A percentile compares a stretch with the other conserved stretches of the same genome.
phyloP scores from a whole-genome alignment of 2,113 vertebrate genomes.

The Emydocephalus ijimae region DNA sequence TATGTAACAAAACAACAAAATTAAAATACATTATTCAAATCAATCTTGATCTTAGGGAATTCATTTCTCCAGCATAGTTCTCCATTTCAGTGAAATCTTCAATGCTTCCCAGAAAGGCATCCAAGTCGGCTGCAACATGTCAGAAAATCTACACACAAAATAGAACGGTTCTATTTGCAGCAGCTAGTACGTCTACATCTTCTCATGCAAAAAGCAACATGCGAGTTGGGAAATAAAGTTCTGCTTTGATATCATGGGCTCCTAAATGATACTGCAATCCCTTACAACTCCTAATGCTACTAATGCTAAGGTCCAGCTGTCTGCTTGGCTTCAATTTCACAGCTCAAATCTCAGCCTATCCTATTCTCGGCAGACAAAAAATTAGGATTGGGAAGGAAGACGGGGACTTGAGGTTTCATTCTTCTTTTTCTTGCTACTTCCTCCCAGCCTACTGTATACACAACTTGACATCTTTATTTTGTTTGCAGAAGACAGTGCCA shows the following conservation, averaged over 20 bases:
- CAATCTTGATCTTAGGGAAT: constrained; percentile 10
- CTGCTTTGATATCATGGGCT: not conserved
- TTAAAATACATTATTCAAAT: not conserved
- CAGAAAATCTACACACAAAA: constrained; percentile 49
- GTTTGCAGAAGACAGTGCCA: not conserved
- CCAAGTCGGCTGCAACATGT: constrained; percentile 29
- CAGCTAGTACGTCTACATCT: constrained; percentile 1
- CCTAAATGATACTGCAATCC: not conserved
- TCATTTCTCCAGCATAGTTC: constrained; percentile 38
- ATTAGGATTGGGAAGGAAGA: not conserved
- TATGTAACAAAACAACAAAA: not conserved
- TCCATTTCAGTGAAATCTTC: constrained; percentile 23
- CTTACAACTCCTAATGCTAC: not conserved
- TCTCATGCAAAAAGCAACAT: not conserved
- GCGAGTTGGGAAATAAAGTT: not conserved
- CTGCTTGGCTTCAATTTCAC: not conserved
- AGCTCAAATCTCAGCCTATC: not conserved
- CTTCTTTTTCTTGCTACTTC: not conserved
- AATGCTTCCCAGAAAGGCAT: constrained; percentile 30
- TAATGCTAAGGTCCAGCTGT: not conserved
- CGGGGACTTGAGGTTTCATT: accelerated
- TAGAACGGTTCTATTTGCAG: not conserved
- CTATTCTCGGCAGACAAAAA: not conserved
- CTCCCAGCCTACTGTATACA: not conserved
- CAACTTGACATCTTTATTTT: not conserved